Evolutionary conservation across 1,140 invertebrate genomes (phyloP).

Genomic region (Ceratosolen solmsi): DNA sequence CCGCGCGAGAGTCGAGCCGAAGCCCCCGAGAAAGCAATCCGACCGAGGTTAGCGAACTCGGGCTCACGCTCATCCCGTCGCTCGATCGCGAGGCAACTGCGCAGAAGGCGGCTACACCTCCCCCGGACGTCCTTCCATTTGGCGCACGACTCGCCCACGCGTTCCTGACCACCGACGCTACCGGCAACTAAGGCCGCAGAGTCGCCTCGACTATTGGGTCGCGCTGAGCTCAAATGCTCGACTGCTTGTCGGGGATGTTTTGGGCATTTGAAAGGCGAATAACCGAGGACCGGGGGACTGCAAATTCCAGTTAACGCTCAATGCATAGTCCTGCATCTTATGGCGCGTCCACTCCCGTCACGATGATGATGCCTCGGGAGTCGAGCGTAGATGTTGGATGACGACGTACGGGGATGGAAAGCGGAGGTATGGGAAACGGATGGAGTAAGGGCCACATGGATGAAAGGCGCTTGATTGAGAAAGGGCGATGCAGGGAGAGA

Average conservation of each 20-base stretch:
- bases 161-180: neutral
- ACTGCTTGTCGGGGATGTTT: neutral
- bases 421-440: too few relatives aligned
- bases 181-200: too few relatives aligned
- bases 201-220: neutral
- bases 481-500: too few relatives aligned
- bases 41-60: constrained; percentile 44
- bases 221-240: too few relatives aligned
- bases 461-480: too few relatives aligned
- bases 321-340: neutral
- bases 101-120: neutral
- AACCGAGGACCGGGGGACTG: neutral
- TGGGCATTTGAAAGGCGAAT: neutral
- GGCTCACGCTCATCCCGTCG: neutral
- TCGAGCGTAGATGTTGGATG: too few relatives aligned
- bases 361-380: too few relatives aligned
- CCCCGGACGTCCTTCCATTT: neutral
- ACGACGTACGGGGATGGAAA: too few relatives aligned
- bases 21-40: constrained; percentile 32
- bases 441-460: too few relatives aligned
- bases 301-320: neutral
- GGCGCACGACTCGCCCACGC: neutral
- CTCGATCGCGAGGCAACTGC: neutral
- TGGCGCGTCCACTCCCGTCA: too few relatives aligned
- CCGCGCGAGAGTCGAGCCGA: neutral